Base-by-base conservation (phyloP, 1,140 invertebrate genomes). In the Trichonephila clavipes region DNA sequence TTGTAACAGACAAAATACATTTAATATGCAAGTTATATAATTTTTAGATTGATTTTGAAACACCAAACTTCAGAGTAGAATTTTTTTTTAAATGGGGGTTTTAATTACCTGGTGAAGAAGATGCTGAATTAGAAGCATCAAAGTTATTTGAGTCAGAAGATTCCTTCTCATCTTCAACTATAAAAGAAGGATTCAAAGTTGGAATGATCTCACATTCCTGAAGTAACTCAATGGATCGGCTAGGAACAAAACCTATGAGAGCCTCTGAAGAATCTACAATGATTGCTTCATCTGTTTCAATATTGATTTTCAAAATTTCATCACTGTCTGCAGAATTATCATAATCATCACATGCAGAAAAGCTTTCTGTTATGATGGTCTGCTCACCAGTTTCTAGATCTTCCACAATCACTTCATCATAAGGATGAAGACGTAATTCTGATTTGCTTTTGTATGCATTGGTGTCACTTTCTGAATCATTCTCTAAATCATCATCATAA, bases 231-330 rank as follows among this genome's bases (percentile, higher is more conserved):
- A 21, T 95, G 94, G 72, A 95, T 93, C 44, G 95, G 93, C 69
- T 94, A 94, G 88, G 92, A 92, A 95, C 94, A 95, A 95, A 40
- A 94, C 94, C 12, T 40, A 72, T 94, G 90, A 81, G 95, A 95
- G 77, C 95, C 95, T 88, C 95, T 94, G 62, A 95, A 88, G 95
- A 92, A 94, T 97, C 96, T 0, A 96, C 94, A 0, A 97, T 94
- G 21, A 96, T 95, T 61, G 96, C 96, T 95, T 96, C 95, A 94
- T 97, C 96, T 2, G 97, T 97, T 94, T 96, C 95, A 0, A 96
- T 96, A 94, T 97, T 96, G 40, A 97, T 96, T 40, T 97, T 95
- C 6, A 97, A 95, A 82, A 97, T 95, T 94, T 97, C 97, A 90
- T 97, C 97, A 16, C 95, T 95, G 24, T 94, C 94, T 18, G 88